phyloP scores from a whole-genome alignment of 2,113 vertebrate species.

The Psephotus haematonotus region DNA sequence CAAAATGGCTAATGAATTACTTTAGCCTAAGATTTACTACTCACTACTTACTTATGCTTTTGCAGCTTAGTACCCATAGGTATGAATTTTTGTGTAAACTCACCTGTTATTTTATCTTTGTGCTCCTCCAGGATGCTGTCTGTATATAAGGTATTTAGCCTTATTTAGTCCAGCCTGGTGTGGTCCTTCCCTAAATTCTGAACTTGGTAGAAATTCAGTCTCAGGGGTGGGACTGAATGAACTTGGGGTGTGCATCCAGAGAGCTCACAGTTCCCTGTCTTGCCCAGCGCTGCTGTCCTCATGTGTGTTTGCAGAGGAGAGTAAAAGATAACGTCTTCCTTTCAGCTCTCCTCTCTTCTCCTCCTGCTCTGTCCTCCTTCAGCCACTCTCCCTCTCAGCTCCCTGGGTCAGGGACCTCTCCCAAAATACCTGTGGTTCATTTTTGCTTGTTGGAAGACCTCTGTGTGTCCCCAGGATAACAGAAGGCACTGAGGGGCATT shows the following conservation, averaged over 20 bases:
- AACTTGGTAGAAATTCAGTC: neutral
- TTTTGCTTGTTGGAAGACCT: neutral
- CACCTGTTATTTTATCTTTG: neutral
- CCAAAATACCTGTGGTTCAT: neutral
- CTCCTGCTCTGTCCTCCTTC: neutral
- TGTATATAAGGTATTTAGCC: neutral
- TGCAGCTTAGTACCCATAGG: conserved; percentile 9
- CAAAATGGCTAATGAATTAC: conserved; percentile 47
- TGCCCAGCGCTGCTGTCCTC: neutral
- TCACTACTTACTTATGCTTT: conserved; percentile 13
- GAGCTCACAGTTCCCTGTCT: neutral
- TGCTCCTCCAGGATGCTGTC: neutral
- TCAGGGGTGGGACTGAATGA: neutral
- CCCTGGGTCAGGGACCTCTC: neutral
- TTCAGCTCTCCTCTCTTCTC: neutral
- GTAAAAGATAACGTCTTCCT: neutral
- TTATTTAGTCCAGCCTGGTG: neutral
- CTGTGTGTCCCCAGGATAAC: neutral
- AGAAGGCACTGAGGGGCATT: neutral
- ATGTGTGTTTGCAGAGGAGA: neutral
- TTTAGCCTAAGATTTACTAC: conserved; percentile 52
- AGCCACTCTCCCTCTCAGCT: neutral
- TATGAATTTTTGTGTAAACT: conserved; percentile 17
- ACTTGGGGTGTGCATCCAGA: neutral
- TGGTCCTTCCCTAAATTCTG: neutral